Base-by-base conservation (phyloP, 1,140 invertebrate species). In the Daktulosphaira vitifoliae region DNA sequence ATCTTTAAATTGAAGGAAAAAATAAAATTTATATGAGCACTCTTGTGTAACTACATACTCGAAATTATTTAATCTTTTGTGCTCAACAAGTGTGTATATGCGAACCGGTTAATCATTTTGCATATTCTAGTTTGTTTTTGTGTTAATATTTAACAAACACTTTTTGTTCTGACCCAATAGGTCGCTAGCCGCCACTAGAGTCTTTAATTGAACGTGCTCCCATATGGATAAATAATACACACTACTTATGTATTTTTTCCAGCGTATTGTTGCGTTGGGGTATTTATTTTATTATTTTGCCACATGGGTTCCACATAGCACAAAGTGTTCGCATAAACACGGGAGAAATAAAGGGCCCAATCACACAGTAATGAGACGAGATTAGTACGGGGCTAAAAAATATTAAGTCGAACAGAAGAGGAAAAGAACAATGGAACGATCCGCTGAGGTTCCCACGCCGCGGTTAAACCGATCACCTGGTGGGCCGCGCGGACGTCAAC, bases 131-230 rank as follows among this genome's bases (percentile, higher is more conserved):
- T 54, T 54, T 54, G 52, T 54, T 54, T 54, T 54, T 39, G 52
- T 54, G 15, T 54, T 54, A 54, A 54, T 54, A 54, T 54, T 54
- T 54, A 39, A 54, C 52, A 33, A 37, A 54, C 29, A 54, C 33
- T 54, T 54, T 54, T 54, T 18, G 37, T 54, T 13, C 7, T 29
- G 2, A 9, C 37, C 18, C 29, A 53, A 33, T 26, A 26, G 29
- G n/a, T 16, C 25, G 51, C 5, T 33, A 33, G 29, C 29, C 29
- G 51, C 29, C 51, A 39, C 20, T 11, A 15, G 16, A 20, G 37
- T 54, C 52, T 26, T 7, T 54, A 54, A 54, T 54, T 54, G 52
- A 54, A 54, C 3, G 52, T 16, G 52, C 52, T 54, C 52, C 52
- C 52, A 54, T 54, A 33, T 11, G 29, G 5, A 33, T 33, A 33